These are phyloP conservation scores for Drosophila miranda DNA, from an alignment of 1,140 invertebrate species.

Conservation along the genomic window DNA sequence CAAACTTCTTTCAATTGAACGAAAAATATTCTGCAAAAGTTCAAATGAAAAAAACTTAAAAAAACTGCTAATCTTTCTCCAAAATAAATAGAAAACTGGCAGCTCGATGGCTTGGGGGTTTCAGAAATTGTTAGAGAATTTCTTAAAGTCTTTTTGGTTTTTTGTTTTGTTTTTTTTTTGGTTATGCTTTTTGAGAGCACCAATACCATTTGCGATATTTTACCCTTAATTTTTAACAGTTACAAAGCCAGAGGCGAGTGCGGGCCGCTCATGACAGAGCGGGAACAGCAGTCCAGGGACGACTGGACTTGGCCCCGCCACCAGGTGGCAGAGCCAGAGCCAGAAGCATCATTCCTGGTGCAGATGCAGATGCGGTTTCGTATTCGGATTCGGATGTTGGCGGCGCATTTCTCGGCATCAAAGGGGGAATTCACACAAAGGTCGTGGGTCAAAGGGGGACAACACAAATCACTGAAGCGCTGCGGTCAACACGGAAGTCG, in stretches of 20 bases:
- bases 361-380: constrained; percentile 30
- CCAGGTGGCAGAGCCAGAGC: background rate
- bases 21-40: no score
- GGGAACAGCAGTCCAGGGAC: constrained; percentile 13
- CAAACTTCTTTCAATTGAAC: no score
- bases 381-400: constrained; percentile 23
- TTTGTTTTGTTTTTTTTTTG: constrained; percentile 24
- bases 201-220: constrained; percentile 82
- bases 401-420: constrained; percentile 47
- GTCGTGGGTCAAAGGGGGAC: constrained; percentile 15
- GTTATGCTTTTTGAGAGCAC: constrained; percentile 54
- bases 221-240: constrained; percentile 81
- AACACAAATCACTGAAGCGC: constrained; percentile 63
- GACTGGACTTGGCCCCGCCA: constrained; percentile 2
- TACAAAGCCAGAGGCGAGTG: constrained; percentile 70
- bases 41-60: no score
- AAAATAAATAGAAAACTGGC: no score
- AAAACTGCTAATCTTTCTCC: no score
- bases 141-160: constrained; percentile 22
- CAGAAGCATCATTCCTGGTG: constrained; percentile 10
- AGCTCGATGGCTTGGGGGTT: no score
- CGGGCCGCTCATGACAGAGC: constrained; percentile 20
- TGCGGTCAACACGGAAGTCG: constrained; percentile 67
- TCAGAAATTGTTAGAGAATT: constrained; percentile 36
- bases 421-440: background rate